Evolutionary conservation across 2,797 vertebrate genomes (phyloP).

Genomic region (Crocidura indochinensis): DNA sequence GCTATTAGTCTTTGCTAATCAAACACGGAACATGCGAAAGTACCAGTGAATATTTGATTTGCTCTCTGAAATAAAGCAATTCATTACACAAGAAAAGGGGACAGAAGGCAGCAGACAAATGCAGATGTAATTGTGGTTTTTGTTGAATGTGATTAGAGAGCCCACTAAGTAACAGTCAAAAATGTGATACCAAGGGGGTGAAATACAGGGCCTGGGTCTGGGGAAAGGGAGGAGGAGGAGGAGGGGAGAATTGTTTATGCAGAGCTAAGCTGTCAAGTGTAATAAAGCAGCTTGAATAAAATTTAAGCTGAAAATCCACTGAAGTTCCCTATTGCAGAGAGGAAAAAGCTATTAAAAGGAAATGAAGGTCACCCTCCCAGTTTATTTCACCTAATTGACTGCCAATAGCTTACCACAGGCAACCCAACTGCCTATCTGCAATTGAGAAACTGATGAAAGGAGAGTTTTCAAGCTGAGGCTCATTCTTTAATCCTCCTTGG

Average conservation of each 20-base stretch:
- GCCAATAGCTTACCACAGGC: slow-evolving; percentile 93
- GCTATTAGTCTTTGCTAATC: slow-evolving; percentile 86
- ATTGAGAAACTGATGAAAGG: slow-evolving; percentile 94
- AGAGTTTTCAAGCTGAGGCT: slow-evolving; percentile 92
- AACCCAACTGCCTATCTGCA: slow-evolving; percentile 91
- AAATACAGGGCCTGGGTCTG: slow-evolving; percentile 82
- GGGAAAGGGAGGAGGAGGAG: slow-evolving; percentile 72
- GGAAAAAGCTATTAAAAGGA: slow-evolving; percentile 94
- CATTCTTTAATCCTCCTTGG: slow-evolving; percentile 93
- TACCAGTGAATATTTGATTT: slow-evolving; percentile 85
- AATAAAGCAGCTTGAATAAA: slow-evolving; percentile 94
- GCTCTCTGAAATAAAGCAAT: slow-evolving; percentile 88
- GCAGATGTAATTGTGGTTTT: slow-evolving; percentile 89
- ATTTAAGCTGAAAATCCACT: slow-evolving; percentile 94
- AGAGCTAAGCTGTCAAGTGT: slow-evolving; percentile 94
- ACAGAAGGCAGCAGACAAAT: slow-evolving; percentile 88
- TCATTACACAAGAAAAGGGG: slow-evolving; percentile 87
- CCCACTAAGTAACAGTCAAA: slow-evolving; percentile 90
- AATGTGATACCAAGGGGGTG: slow-evolving; percentile 86
- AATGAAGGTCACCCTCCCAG: slow-evolving; percentile 98
- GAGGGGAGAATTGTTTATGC: slow-evolving; percentile 91
- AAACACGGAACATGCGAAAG: slow-evolving; percentile 83
- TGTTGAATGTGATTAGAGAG: slow-evolving; percentile 89
- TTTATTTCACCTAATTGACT: slow-evolving; percentile 99
- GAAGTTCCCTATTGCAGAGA: slow-evolving; percentile 94